phyloP scores from a whole-genome alignment of 2,797 vertebrate species.

The Oreonectes daqikongensis region DNA sequence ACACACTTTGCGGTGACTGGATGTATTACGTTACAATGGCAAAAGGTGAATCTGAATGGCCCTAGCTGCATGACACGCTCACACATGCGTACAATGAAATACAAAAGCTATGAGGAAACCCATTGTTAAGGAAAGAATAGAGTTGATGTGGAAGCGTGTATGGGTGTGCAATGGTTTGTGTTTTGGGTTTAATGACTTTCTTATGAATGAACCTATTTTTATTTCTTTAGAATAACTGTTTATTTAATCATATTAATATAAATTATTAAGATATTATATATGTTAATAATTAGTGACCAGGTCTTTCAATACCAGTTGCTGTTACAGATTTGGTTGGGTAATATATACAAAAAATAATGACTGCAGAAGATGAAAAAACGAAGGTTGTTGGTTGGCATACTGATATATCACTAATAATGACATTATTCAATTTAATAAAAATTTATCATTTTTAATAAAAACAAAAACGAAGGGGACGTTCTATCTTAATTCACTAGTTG shows the following conservation, averaged over 20 bases:
- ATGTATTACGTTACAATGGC: constrained; percentile 44
- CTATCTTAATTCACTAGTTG: too few relatives aligned
- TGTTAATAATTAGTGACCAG: background rate
- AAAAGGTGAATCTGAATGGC: constrained; percentile 52
- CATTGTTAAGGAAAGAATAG: constrained; percentile 46
- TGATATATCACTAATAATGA: too few relatives aligned
- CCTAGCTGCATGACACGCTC: constrained; percentile 59
- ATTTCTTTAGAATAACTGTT: too few relatives aligned
- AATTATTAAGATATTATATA: too few relatives aligned
- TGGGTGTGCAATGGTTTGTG: background rate
- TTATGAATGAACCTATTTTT: background rate
- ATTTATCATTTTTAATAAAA: too few relatives aligned
- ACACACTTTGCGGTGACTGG: constrained; percentile 39
- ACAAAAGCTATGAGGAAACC: constrained; percentile 15
- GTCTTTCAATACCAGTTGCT: background rate
- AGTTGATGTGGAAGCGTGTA: constrained; percentile 23
- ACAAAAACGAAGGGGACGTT: too few relatives aligned
- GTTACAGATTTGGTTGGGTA: too few relatives aligned
- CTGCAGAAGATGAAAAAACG: too few relatives aligned
- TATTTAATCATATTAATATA: background rate
- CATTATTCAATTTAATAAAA: too few relatives aligned
- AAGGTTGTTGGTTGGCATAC: too few relatives aligned
- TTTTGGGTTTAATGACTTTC: background rate
- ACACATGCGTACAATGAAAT: constrained; percentile 33
- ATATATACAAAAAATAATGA: too few relatives aligned